A percentile compares a stretch with the other conserved stretches of the same genome.
Evolutionary conservation across 2,888 invertebrate species (phyloP).

Genomic region (Limnephilus auricula): DNA sequence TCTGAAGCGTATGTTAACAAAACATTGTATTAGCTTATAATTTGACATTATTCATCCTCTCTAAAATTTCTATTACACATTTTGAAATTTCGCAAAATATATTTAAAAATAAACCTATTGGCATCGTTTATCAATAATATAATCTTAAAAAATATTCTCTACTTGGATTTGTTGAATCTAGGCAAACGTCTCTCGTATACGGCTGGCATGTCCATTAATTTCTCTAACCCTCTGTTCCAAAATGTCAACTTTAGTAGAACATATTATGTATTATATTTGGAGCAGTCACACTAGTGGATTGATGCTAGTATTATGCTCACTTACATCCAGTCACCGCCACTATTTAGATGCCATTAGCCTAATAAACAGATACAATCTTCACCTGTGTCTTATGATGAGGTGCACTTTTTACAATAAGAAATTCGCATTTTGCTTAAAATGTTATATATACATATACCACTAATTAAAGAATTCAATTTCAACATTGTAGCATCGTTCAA

Average conservation of each 20-base stretch:
- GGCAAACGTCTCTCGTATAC: neutral
- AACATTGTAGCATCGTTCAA: conserved; percentile 38
- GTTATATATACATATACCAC: conserved; percentile 52
- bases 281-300: conserved; percentile 32
- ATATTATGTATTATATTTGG: neutral
- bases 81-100: neutral
- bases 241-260: neutral
- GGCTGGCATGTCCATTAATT: neutral
- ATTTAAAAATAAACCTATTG: neutral
- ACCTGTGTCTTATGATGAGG: conserved; percentile 47
- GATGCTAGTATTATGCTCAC: conserved; percentile 12
- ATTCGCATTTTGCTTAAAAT: conserved; percentile 53
- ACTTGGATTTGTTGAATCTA: neutral
- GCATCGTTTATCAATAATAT: neutral
- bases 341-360: conserved; percentile 22
- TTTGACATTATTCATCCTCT: neutral
- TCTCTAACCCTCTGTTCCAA: neutral
- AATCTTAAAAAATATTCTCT: neutral
- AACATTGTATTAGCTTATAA: neutral
- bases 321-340: neutral
- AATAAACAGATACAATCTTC: conserved; percentile 48
- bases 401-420: conserved; percentile 54
- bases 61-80: neutral
- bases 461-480: conserved; percentile 49
- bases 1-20: neutral